A percentile compares a stretch with the other conserved stretches of the same genome.
phyloP scores from a whole-genome alignment of 2,888 invertebrate genomes.

The Danaus chrysippus region DNA sequence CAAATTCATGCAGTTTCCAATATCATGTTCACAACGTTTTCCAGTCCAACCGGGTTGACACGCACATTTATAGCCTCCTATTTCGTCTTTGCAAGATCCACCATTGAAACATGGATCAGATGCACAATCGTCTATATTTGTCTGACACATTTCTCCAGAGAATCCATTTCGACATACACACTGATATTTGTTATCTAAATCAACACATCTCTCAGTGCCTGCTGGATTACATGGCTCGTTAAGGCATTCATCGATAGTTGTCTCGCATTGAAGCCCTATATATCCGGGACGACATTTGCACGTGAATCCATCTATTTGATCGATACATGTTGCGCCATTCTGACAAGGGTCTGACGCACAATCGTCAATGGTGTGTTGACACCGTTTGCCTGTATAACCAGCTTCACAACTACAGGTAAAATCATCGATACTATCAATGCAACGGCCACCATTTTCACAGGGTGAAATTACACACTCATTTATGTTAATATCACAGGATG shows the following conservation, averaged over 20 bases:
- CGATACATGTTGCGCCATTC: slow-evolving; percentile 93
- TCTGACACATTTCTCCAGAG: slow-evolving; percentile 90
- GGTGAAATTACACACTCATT: slow-evolving; percentile 94
- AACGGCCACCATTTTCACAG: slow-evolving; percentile 95
- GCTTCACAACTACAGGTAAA: slow-evolving; percentile 93
- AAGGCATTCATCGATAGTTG: slow-evolving; percentile 94
- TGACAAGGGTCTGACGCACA: slow-evolving; percentile 94
- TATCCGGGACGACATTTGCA: slow-evolving; percentile 97
- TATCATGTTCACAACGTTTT: slow-evolving; percentile 89
- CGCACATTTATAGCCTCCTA: slow-evolving; percentile 89
- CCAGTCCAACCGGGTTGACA: slow-evolving; percentile 94
- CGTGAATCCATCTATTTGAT: slow-evolving; percentile 92
- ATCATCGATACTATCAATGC: slow-evolving; percentile 91
- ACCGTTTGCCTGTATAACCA: slow-evolving; percentile 95
- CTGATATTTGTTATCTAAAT: slow-evolving; percentile 90
- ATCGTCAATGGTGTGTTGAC: slow-evolving; percentile 95
- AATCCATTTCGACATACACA: slow-evolving; percentile 95
- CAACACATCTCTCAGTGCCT: slow-evolving; percentile 94
- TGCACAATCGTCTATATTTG: slow-evolving; percentile 92
- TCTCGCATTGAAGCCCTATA: slow-evolving; percentile 95
- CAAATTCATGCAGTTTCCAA: slow-evolving; percentile 90
- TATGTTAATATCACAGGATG: slow-evolving; percentile 92
- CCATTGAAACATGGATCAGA: slow-evolving; percentile 92
- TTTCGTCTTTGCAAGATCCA: slow-evolving; percentile 92
- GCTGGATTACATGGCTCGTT: slow-evolving; percentile 94